Conservation (phyloP, 2,797 vertebrate genomes). For the Tolypeutes matacus region DNA sequence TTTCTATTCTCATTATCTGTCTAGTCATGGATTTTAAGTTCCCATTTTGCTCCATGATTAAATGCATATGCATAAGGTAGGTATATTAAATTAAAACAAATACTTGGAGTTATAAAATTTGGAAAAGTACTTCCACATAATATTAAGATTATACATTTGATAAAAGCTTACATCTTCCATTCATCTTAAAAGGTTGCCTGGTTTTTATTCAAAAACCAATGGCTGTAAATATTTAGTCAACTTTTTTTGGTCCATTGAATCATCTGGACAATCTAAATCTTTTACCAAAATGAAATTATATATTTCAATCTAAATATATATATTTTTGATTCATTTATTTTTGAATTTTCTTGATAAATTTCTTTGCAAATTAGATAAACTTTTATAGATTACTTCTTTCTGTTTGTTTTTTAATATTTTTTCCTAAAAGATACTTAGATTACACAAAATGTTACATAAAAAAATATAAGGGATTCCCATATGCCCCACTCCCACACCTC, state of each 20-base stretch:
- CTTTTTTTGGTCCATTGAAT: not conserved
- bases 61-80: not conserved
- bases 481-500: too few species aligned
- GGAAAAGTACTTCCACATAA: not conserved
- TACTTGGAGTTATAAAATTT: not conserved
- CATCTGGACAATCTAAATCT: not conserved
- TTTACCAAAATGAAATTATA: not conserved
- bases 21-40: not conserved
- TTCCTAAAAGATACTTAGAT: too few species aligned
- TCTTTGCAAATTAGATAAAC: not conserved
- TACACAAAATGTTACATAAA: too few species aligned
- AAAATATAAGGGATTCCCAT: too few species aligned
- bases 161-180: not conserved
- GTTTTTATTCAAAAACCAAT: not conserved
- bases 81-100: not conserved
- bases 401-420: not conserved
- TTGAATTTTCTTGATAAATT: not conserved
- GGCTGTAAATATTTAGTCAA: not conserved
- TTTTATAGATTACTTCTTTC: not conserved
- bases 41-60: not conserved
- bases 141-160: not conserved
- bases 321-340: slow-evolving; percentile 12
- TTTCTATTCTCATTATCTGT: not conserved
- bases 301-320: not conserved
- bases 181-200: not conserved